A percentile compares a stretch with the other conserved stretches of the same genome.
Conservation (phyloP, 1,140 invertebrate species). For the Drosophila nigrodunni region DNA sequence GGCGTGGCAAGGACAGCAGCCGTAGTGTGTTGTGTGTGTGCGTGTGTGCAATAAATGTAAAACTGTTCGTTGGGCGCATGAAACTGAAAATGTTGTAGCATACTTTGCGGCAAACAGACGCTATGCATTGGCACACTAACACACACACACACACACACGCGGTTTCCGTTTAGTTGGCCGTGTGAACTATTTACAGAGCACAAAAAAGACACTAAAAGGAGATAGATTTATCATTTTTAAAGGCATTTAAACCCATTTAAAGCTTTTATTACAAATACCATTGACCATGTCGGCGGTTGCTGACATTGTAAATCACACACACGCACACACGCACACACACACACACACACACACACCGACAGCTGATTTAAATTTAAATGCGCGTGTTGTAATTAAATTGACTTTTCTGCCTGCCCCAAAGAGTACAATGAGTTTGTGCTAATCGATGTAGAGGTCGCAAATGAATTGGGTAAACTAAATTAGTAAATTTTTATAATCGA, state of each 20-base stretch:
- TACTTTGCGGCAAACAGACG: slow-evolving; percentile 64
- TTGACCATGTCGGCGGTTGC: not conserved
- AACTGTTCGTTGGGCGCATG: slow-evolving; percentile 63
- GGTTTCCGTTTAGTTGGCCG: slow-evolving; percentile 75
- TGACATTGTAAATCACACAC: slow-evolving; percentile 49
- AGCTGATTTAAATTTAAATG: slow-evolving; percentile 73
- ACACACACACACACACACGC: slow-evolving; percentile 31
- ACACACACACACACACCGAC: slow-evolving; percentile 2
- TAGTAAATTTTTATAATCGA: too few species aligned
- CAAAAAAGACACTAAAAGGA: not conserved
- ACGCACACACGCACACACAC: not conserved
- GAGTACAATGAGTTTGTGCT: too few species aligned
- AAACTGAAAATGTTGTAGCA: slow-evolving; percentile 81
- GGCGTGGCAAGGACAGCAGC: slow-evolving; percentile 54
- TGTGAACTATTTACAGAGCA: slow-evolving; percentile 72
- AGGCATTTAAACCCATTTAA: slow-evolving; percentile 52
- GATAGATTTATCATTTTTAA: slow-evolving; percentile 35
- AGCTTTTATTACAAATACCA: slow-evolving; percentile 39
- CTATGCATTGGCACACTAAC: slow-evolving; percentile 72
- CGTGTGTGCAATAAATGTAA: slow-evolving; percentile 70
- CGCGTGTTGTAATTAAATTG: slow-evolving; percentile 73
- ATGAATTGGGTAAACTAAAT: too few species aligned
- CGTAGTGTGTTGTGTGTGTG: not conserved
- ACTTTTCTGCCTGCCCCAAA: slow-evolving; percentile 49
- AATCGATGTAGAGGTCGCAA: too few species aligned